Percentiles rank a stretch among this genome's conserved stretches.
phyloP scores from a whole-genome alignment of 2,113 vertebrate genomes.

The Mesembrinibis cayennensis region DNA sequence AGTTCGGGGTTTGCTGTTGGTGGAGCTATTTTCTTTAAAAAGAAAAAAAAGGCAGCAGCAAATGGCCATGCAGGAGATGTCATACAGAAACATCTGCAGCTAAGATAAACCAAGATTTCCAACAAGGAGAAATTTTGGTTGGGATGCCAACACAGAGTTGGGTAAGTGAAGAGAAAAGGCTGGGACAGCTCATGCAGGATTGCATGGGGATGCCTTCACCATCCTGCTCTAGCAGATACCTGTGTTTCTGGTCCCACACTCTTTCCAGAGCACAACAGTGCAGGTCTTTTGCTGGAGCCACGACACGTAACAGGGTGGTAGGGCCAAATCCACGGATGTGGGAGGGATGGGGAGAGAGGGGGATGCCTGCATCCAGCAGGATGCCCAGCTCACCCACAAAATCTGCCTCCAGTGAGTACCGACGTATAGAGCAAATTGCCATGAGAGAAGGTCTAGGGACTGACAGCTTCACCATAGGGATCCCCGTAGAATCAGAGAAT shows the following conservation, averaged over 20 bases:
- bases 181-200: fast-evolving
- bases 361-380: too few relatives aligned
- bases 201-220: neutral
- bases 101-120: neutral
- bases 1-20: neutral
- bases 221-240: neutral
- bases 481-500: too few relatives aligned
- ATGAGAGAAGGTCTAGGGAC: neutral
- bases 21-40: neutral
- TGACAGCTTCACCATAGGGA: neutral
- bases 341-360: neutral
- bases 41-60: neutral
- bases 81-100: neutral
- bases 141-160: neutral
- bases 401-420: neutral
- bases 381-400: neutral
- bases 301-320: fast-evolving
- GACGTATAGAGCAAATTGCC: neutral
- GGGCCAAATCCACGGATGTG: neutral
- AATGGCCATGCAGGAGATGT: neutral
- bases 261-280: neutral
- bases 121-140: neutral
- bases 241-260: too few relatives aligned
- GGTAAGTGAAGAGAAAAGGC: neutral
- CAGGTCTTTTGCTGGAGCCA: neutral